A percentile compares a stretch with the other conserved stretches of the same genome.
Conservation (phyloP, 2,113 vertebrate species). For the Xenopus laevis region DNA sequence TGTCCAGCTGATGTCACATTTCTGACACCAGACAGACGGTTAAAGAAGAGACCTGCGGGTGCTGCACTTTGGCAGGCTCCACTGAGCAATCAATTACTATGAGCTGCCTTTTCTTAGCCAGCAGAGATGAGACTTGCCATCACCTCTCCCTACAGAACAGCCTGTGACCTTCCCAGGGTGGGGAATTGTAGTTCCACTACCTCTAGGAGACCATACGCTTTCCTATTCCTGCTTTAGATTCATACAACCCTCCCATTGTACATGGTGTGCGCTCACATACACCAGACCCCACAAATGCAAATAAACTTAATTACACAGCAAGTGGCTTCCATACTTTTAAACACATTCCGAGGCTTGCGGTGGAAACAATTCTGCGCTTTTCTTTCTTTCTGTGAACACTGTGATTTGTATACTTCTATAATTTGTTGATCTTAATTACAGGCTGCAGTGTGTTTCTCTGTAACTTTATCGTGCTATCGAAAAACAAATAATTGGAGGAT, state of each 20-base stretch:
- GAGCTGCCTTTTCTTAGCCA: slow-evolving; percentile 54
- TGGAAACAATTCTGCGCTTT: too few relatives aligned
- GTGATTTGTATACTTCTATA: too few relatives aligned
- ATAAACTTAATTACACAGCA: neutral
- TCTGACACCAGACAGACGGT: slow-evolving; percentile 70
- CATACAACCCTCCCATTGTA: slow-evolving; percentile 2
- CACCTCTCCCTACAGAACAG: slow-evolving; percentile 35
- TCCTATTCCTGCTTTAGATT: too few relatives aligned
- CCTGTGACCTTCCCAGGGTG: neutral
- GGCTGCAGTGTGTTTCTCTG: too few relatives aligned
- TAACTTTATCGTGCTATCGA: too few relatives aligned
- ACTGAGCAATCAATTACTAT: slow-evolving; percentile 65
- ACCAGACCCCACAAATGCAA: neutral
- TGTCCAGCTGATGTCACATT: slow-evolving; percentile 70
- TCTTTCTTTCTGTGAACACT: too few relatives aligned
- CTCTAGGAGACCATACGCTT: neutral
- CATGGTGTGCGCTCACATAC: neutral
- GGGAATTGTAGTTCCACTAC: neutral
- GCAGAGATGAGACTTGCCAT: slow-evolving; percentile 47
- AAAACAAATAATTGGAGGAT: too few relatives aligned
- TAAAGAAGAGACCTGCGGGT: slow-evolving; percentile 52
- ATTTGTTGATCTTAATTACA: too few relatives aligned
- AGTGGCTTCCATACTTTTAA: neutral
- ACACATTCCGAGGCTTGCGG: too few relatives aligned
- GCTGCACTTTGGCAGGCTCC: slow-evolving; percentile 58